These are phyloP conservation scores for Cygnus buccinator DNA, from an alignment of 2,113 vertebrate genomes.

Conservation along the genomic window DNA sequence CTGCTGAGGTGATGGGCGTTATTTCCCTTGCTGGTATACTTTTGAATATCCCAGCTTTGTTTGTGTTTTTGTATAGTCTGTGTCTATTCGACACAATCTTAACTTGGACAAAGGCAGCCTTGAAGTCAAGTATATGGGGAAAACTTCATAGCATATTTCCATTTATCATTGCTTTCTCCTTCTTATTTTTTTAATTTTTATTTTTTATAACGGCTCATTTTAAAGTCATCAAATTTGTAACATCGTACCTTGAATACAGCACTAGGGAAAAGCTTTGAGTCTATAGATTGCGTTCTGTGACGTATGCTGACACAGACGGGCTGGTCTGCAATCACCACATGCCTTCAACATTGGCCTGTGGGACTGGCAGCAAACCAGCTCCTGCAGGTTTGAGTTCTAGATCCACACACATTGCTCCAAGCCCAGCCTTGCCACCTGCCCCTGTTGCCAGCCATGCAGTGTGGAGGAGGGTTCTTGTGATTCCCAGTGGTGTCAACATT, in stretches of 20 bases:
- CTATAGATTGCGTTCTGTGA: neutral
- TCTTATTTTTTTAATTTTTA: neutral
- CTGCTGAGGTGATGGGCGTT: neutral
- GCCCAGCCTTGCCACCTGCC: neutral
- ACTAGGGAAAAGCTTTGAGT: neutral
- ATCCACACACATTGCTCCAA: neutral
- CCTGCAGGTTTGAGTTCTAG: neutral
- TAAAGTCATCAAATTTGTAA: neutral
- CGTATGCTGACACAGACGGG: neutral
- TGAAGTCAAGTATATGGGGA: neutral
- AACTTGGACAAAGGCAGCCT: neutral
- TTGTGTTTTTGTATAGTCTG: neutral
- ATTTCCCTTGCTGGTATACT: neutral
- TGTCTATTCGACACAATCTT: neutral
- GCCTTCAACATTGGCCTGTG: neutral
- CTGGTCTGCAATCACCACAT: neutral
- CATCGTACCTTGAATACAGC: neutral
- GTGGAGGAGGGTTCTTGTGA: neutral
- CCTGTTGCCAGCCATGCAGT: neutral
- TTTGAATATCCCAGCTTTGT: neutral
- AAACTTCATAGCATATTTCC: neutral
- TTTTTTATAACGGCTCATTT: neutral
- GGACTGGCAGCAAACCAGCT: conserved; percentile 12
- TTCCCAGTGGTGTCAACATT: neutral
- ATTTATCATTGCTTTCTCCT: neutral